phyloP scores from a whole-genome alignment of 2,888 invertebrate species.

The Sphaerophoria rueppellii region DNA sequence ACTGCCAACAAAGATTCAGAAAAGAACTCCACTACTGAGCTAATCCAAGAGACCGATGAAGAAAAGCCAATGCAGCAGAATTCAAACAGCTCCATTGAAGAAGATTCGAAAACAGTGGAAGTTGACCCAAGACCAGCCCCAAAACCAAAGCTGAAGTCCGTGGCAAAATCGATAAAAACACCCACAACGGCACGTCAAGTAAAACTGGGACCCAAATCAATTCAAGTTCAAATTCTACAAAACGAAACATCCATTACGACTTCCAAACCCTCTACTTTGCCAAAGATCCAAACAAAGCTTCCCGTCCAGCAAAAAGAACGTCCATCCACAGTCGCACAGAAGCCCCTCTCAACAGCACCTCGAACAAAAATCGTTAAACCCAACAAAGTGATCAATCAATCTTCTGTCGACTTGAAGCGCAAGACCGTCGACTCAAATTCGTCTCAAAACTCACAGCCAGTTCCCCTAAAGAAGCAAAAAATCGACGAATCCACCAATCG shows the following conservation, averaged over 20 bases:
- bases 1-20: too few relatives aligned
- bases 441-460: background rate
- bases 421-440: conserved; percentile 48
- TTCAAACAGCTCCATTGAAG: too few relatives aligned
- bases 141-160: background rate
- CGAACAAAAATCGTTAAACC: conserved; percentile 79
- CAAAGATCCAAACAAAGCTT: conserved; percentile 5
- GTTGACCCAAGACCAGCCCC: too few relatives aligned
- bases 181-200: background rate
- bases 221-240: background rate
- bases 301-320: background rate
- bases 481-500: conserved; percentile 73
- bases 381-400: conserved; percentile 79
- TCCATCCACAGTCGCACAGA: background rate
- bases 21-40: too few relatives aligned
- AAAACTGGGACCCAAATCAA: background rate
- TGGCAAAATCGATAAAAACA: too few relatives aligned
- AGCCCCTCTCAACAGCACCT: background rate
- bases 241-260: background rate
- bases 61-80: too few relatives aligned
- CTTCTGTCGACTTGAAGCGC: conserved; percentile 75
- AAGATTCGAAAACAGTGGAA: too few relatives aligned
- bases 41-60: too few relatives aligned
- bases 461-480: conserved; percentile 42
- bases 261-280: too few relatives aligned